Conservation (phyloP, 2,888 invertebrate species). For the Heliconius erato region DNA sequence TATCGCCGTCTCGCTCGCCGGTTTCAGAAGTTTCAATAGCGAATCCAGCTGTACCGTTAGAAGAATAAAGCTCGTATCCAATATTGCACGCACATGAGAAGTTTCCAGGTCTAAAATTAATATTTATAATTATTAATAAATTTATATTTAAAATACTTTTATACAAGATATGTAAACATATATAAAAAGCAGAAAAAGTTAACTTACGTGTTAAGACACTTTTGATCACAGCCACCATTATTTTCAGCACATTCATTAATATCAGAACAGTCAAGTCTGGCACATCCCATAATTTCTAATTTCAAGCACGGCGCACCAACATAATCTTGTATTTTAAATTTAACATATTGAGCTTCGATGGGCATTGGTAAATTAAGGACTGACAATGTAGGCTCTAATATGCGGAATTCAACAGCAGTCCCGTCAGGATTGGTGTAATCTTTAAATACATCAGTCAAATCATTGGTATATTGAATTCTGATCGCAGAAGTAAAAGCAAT, state of each 20-base stretch:
- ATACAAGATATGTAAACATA: background rate
- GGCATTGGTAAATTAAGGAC: conserved; percentile 95
- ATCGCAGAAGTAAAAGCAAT: conserved; percentile 96
- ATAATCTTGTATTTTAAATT: conserved; percentile 95
- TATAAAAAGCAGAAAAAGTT: background rate
- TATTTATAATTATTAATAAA: background rate
- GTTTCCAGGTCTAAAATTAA: conserved; percentile 89
- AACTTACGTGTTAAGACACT: conserved; percentile 92
- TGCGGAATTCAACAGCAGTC: conserved; percentile 96
- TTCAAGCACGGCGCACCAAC: conserved; percentile 95
- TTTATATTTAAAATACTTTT: background rate
- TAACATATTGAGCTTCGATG: conserved; percentile 95
- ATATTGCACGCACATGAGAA: conserved; percentile 95
- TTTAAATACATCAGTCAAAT: conserved; percentile 94
- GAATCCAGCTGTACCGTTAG: conserved; percentile 96
- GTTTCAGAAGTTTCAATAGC: conserved; percentile 92
- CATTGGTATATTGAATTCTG: conserved; percentile 94
- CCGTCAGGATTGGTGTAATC: conserved; percentile 97
- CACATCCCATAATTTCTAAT: conserved; percentile 96
- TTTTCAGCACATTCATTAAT: conserved; percentile 94
- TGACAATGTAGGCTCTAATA: conserved; percentile 95
- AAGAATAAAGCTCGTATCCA: conserved; percentile 95
- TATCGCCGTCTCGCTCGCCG: conserved; percentile 95
- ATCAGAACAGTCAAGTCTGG: conserved; percentile 94
- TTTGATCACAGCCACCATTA: conserved; percentile 97